phyloP scores from a whole-genome alignment of 2,888 invertebrate genomes.

The Ypsolopha scabrella region DNA sequence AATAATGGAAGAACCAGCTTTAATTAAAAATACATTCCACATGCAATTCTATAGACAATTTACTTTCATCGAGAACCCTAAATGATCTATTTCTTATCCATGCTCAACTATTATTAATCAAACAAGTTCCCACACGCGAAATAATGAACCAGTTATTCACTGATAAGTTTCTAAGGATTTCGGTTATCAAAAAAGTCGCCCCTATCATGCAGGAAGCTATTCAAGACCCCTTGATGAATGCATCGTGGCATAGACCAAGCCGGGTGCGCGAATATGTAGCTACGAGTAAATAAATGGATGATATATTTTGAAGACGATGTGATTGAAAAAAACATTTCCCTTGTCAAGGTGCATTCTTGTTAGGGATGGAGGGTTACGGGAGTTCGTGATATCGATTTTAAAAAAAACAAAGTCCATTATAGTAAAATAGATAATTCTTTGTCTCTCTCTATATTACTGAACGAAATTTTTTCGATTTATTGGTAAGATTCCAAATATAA shows the following conservation, averaged over 20 bases:
- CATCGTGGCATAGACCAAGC: constrained; percentile 39
- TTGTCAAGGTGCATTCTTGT: constrained; percentile 62
- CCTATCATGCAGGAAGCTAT: constrained; percentile 13
- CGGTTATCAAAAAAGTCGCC: constrained; percentile 13
- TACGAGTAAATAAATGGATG: constrained; percentile 63
- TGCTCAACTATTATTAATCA: neutral
- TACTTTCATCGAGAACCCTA: no score
- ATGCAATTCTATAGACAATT: no score
- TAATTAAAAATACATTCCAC: no score
- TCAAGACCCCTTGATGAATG: constrained; percentile 34
- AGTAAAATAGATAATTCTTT: no score
- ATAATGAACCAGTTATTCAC: constrained; percentile 10
- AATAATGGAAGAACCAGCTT: no score
- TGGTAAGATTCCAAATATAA: no score
- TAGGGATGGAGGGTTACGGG: constrained; percentile 25
- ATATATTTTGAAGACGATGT: constrained; percentile 61
- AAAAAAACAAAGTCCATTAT: no score
- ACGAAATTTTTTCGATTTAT: no score
- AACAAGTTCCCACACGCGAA: constrained; percentile 22
- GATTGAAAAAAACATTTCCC: constrained; percentile 65
- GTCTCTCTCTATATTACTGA: no score
- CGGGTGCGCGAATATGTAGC: constrained; percentile 53
- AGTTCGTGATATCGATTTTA: no score
- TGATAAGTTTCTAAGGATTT: constrained; percentile 15
- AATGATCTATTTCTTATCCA: no score